These are phyloP conservation scores for Spongia lamella DNA, from an alignment of 37 sponge, comb jelly and placozoan species.

Conservation along the genomic window DNA sequence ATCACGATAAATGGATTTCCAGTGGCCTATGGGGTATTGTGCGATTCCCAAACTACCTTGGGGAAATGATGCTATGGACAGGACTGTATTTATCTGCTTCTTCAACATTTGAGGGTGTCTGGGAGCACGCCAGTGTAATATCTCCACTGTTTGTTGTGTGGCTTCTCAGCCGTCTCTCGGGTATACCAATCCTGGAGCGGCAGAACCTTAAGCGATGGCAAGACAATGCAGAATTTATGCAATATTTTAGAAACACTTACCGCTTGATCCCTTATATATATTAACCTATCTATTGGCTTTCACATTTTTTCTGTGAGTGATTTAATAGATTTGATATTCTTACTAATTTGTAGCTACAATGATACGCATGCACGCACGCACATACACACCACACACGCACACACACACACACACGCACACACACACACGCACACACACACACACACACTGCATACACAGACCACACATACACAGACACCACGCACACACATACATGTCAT, in stretches of 20 bases:
- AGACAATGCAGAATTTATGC: constrained; percentile 60
- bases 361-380: no score
- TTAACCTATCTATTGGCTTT: constrained; percentile 9
- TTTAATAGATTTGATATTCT: no score
- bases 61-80: constrained; percentile 91
- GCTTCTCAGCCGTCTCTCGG: constrained; percentile 71
- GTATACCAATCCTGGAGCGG: constrained; percentile 84
- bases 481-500: no score
- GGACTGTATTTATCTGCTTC: constrained; percentile 92
- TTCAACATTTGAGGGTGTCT: constrained; percentile 61
- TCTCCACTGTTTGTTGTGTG: constrained; percentile 77
- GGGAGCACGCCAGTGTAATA: constrained; percentile 56
- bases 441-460: no score
- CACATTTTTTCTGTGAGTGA: no score
- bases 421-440: no score
- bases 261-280: constrained; percentile 82
- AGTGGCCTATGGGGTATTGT: constrained; percentile 84
- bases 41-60: constrained; percentile 96
- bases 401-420: no score
- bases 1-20: constrained; percentile 73
- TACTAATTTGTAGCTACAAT: no score
- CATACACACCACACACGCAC: no score
- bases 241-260: constrained; percentile 59
- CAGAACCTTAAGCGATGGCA: constrained; percentile 74
- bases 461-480: no score